Base-by-base conservation (phyloP, 1,140 invertebrate species). In the Argopecten irradians region DNA sequence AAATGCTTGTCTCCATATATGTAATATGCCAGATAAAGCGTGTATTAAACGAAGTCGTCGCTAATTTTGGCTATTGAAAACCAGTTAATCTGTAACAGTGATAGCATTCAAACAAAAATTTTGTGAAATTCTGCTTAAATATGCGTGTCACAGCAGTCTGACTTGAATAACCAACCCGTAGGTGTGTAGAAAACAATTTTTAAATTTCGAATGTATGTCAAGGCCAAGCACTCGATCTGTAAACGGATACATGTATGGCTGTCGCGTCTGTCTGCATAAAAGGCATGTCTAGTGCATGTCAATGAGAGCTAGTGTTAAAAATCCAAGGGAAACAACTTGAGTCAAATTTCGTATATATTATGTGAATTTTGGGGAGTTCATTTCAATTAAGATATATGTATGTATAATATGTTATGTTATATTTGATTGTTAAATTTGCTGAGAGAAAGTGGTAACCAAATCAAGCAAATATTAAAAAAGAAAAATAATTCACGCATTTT, bases 221-320 rank as follows among this genome's bases (percentile, higher is more conserved):
- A 71, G 55, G 55, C 55, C 55, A 71, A 16, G 11, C 22, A 22
- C 55, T 28, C 55, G 55, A 71, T 71, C 55, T 71, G 55, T 71
- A 71, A 71, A 71, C 55, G 55, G n/a, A 71, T 71, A 71, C 55
- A 71, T 71, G 55, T 28, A 39, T 39, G 36, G 55, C 55, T 28
- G 55, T 71, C 55, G 55, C 55, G 55, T 71, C 55, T 71, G 55
- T 71, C 55, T 71, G 55, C 55, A 28, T 71, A 71, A 28, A 71
- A 71, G n/a, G 55, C 55, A 71, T 71, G 55, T 71, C 55, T 71
- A 71, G 22, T 71, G 55, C 55, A 71, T 71, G 55, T 71, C 22
- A 28, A n/a, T n/a, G 55, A 28, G 22, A 71, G 55, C 28, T 28
- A 71, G 22, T 71, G 55, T 71, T 71, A 71, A 71, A 39, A 71